Percentiles rank a stretch among this genome's conserved stretches.
These are phyloP conservation scores for Cyclargus thomasi DNA, from an alignment of 1,140 invertebrate species.

Conservation along the genomic window DNA sequence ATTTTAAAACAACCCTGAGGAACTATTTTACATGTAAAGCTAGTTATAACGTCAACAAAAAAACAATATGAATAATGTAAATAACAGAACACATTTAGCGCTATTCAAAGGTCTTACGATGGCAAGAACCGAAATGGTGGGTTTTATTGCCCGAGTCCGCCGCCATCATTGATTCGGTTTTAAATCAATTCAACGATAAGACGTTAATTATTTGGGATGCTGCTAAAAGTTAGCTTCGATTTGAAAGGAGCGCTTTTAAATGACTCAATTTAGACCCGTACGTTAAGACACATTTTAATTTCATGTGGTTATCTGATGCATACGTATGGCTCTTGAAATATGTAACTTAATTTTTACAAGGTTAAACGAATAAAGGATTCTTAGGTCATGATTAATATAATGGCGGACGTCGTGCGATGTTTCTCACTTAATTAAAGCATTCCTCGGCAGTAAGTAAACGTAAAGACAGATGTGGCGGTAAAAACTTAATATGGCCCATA, in stretches of 20 bases:
- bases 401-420: slow-evolving; percentile 34
- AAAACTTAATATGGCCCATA: slow-evolving; percentile 39
- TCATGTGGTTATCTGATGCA: slow-evolving; percentile 7
- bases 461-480: slow-evolving; percentile 46
- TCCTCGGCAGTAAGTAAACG: slow-evolving; percentile 35
- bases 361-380: neutral
- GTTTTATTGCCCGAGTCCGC: slow-evolving; percentile 43
- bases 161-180: slow-evolving; percentile 56
- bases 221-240: slow-evolving; percentile 57
- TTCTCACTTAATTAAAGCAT: slow-evolving; percentile 63
- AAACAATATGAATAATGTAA: slow-evolving; percentile 26
- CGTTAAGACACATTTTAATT: neutral
- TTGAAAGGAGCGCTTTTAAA: slow-evolving; percentile 46
- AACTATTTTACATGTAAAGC: no score
- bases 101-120: slow-evolving; percentile 26
- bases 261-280: slow-evolving; percentile 46
- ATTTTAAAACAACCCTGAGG: no score
- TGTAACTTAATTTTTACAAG: slow-evolving; percentile 7
- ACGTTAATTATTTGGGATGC: slow-evolving; percentile 61
- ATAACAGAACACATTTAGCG: slow-evolving; percentile 26
- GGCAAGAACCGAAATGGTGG: slow-evolving; percentile 27
- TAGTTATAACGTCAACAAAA: no score
- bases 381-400: slow-evolving; percentile 26
- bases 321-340: slow-evolving; percentile 1
- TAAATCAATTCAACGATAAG: slow-evolving; percentile 61